A percentile compares a stretch with the other conserved stretches of the same genome.
Conservation (phyloP, 2,797 vertebrate genomes). For the Cheirogaleus major region DNA sequence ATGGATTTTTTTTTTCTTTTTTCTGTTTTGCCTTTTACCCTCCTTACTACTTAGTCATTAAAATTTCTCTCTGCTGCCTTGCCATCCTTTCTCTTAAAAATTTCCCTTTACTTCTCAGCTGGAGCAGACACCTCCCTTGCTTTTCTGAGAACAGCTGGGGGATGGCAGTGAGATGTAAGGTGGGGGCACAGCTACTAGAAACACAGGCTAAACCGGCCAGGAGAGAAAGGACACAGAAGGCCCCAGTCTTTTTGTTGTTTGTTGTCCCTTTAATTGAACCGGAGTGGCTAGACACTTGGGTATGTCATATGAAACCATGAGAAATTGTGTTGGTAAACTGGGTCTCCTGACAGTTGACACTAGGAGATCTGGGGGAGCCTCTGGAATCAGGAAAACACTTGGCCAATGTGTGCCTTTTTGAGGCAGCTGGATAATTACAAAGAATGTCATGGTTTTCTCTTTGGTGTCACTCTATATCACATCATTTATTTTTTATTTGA, state of each 20-base stretch:
- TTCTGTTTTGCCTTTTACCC: background rate
- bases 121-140: background rate
- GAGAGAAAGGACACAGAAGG: background rate
- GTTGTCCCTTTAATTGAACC: background rate
- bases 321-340: background rate
- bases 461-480: conserved; percentile 18
- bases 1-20: background rate
- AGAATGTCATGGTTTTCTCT: background rate
- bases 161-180: background rate
- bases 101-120: background rate
- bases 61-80: background rate
- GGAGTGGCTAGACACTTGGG: background rate
- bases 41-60: background rate
- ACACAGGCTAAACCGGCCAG: background rate
- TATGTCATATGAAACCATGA: background rate
- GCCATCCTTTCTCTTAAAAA: background rate
- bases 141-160: background rate
- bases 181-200: background rate
- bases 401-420: background rate
- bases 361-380: background rate
- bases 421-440: conserved; percentile 47
- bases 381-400: background rate
- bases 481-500: conserved; percentile 62
- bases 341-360: background rate
- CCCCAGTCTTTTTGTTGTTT: background rate